phyloP scores from a whole-genome alignment of 2,113 vertebrate species.

The Lampris incognitus region DNA sequence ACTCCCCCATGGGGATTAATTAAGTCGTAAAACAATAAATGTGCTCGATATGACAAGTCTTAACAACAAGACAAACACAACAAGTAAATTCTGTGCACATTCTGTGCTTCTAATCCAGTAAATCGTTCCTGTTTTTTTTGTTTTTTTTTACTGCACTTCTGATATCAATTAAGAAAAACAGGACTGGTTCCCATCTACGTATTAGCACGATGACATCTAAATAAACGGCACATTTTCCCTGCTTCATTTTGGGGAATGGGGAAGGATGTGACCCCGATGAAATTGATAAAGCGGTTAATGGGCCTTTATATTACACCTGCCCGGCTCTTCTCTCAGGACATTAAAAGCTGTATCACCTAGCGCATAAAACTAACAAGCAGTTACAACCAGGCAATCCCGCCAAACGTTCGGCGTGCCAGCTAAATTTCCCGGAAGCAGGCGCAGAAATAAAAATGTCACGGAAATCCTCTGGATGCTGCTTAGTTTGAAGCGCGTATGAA shows the following conservation, averaged over 20 bases:
- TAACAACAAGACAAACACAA: no score
- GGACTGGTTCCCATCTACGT: no score
- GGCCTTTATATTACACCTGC: conserved; percentile 18
- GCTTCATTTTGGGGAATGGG: conserved; percentile 6
- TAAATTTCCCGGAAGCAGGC: conserved; percentile 20
- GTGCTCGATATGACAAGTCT: no score
- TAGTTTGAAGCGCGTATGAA: conserved; percentile 43
- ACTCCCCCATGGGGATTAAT: no score
- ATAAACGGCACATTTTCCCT: neutral
- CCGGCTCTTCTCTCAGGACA: neutral
- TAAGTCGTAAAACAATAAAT: no score
- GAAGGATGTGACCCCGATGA: conserved; percentile 32
- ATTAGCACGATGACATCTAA: conserved; percentile 54
- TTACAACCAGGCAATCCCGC: neutral
- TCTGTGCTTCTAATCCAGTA: no score
- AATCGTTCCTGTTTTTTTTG: no score
- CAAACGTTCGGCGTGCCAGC: neutral
- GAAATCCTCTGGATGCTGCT: conserved; percentile 30
- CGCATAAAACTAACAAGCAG: neutral
- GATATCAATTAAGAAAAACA: no score
- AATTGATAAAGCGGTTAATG: conserved; percentile 38
- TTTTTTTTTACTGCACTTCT: no score
- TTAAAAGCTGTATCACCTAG: conserved; percentile 20
- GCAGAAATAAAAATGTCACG: conserved; percentile 45
- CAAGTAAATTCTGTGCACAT: no score